Evolutionary conservation across 2,888 invertebrate genomes (phyloP).

Genomic region (Chrysopilus asiliformis): DNA sequence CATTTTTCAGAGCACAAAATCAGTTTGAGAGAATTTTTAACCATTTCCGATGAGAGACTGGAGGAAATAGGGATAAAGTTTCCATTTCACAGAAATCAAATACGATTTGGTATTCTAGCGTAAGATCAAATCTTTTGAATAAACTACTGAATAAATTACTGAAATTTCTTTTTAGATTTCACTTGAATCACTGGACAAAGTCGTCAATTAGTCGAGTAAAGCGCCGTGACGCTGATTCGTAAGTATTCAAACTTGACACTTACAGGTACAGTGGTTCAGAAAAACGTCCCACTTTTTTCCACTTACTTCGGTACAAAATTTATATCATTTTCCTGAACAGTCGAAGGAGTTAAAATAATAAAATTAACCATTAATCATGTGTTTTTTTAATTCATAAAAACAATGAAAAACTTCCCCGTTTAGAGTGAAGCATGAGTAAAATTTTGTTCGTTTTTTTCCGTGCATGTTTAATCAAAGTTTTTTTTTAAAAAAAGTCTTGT

Average conservation of each 20-base stretch:
- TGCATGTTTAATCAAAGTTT: too few relatives aligned
- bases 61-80: conserved; percentile 24
- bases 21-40: conserved; percentile 27
- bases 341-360: too few relatives aligned
- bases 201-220: conserved; percentile 25
- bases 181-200: conserved; percentile 31
- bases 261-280: too few relatives aligned
- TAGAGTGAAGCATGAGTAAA: too few relatives aligned
- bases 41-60: conserved; percentile 25
- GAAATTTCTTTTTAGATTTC: conserved; percentile 23
- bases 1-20: conserved; percentile 25
- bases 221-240: conserved; percentile 22
- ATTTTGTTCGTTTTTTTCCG: too few relatives aligned
- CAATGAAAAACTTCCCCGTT: too few relatives aligned
- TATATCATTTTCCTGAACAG: too few relatives aligned
- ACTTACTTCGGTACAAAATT: too few relatives aligned
- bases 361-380: too few relatives aligned
- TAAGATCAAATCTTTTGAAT: conserved; percentile 17
- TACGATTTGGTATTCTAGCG: conserved; percentile 28
- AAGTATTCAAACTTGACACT: too few relatives aligned
- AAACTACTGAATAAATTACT: not conserved
- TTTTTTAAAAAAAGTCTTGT: conserved; percentile 5
- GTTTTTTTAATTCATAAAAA: too few relatives aligned
- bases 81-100: conserved; percentile 28
- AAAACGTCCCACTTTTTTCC: too few relatives aligned